Percentiles rank a stretch among this genome's conserved stretches.
Conservation (phyloP, 92 coral and sea anemone genomes). For the Epizoanthus ramosus region DNA sequence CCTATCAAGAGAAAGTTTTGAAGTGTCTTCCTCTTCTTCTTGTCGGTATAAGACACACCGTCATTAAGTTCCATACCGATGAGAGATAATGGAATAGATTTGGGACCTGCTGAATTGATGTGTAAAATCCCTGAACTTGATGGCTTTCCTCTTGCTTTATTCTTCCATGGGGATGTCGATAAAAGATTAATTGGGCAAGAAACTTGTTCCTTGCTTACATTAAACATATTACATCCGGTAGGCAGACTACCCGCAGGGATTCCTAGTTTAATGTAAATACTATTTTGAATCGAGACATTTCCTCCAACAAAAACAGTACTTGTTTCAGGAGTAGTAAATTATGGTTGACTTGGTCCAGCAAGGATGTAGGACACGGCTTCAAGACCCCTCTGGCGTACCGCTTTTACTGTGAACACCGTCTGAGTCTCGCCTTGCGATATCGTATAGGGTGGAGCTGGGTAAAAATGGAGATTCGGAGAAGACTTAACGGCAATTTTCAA, state of each 20-base stretch:
- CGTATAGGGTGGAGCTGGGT: conserved; percentile 31
- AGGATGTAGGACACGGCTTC: conserved; percentile 26
- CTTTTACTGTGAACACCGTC: conserved; percentile 36
- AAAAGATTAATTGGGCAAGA: conserved; percentile 38
- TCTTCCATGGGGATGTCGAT: conserved; percentile 49
- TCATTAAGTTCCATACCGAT: conserved; percentile 37
- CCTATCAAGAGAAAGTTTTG: neutral
- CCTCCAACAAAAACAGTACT: conserved; percentile 42
- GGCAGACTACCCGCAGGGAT: conserved; percentile 39
- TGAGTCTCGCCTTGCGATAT: conserved; percentile 7
- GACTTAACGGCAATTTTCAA: conserved; percentile 24
- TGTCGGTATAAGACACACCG: neutral
- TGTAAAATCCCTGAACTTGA: conserved; percentile 55
- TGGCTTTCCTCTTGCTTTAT: conserved; percentile 9
- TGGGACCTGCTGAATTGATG: neutral
- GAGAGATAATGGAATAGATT: conserved; percentile 39
- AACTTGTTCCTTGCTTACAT: neutral
- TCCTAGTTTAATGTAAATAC: neutral
- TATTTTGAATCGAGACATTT: neutral
- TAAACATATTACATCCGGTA: conserved; percentile 40
- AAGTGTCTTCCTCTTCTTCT: conserved; percentile 11
- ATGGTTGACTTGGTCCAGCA: conserved; percentile 10
- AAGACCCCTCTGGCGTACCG: conserved; percentile 37
- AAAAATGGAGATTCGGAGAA: conserved; percentile 1
- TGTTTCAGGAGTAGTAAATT: conserved; percentile 38